Evolutionary conservation across 2,113 vertebrate genomes (phyloP).

Genomic region (Dicentrarchus labrax): DNA sequence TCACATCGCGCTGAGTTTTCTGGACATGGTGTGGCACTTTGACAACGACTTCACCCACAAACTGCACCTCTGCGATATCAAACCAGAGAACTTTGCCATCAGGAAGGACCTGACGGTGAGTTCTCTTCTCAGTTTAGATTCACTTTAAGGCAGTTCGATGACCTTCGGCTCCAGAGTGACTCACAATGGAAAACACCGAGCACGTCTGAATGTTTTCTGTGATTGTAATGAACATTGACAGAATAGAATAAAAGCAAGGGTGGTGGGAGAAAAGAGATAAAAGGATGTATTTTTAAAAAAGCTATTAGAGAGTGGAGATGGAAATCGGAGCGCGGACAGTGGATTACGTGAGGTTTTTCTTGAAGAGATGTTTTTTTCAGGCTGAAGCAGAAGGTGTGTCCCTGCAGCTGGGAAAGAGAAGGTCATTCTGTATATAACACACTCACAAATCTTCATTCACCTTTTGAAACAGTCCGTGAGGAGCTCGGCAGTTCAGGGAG

Average conservation of each 20-base stretch:
- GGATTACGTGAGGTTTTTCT: conserved; percentile 7
- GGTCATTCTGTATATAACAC: background rate
- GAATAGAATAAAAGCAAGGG: background rate
- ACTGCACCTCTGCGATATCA: conserved; percentile 97
- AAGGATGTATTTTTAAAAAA: conserved; percentile 24
- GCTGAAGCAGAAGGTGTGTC: background rate
- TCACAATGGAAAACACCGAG: background rate
- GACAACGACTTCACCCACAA: conserved; percentile 93
- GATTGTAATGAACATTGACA: background rate
- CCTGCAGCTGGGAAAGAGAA: background rate
- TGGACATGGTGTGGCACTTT: conserved; percentile 96
- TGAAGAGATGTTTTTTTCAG: background rate
- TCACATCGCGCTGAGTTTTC: conserved; percentile 94
- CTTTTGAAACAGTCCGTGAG: background rate
- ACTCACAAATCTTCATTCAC: background rate
- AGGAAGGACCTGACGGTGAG: conserved; percentile 95
- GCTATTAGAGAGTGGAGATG: conserved; percentile 25
- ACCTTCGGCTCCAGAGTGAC: background rate
- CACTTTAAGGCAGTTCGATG: background rate
- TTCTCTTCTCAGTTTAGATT: background rate
- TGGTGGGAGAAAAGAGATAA: conserved; percentile 1
- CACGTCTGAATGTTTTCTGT: background rate
- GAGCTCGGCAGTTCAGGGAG: too few species aligned
- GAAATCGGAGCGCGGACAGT: background rate
- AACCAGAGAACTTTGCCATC: conserved; percentile 98